Percentiles rank a stretch among this genome's conserved stretches.
Conservation (phyloP, 2,113 vertebrate genomes). For the Haliaeetus leucogaster region DNA sequence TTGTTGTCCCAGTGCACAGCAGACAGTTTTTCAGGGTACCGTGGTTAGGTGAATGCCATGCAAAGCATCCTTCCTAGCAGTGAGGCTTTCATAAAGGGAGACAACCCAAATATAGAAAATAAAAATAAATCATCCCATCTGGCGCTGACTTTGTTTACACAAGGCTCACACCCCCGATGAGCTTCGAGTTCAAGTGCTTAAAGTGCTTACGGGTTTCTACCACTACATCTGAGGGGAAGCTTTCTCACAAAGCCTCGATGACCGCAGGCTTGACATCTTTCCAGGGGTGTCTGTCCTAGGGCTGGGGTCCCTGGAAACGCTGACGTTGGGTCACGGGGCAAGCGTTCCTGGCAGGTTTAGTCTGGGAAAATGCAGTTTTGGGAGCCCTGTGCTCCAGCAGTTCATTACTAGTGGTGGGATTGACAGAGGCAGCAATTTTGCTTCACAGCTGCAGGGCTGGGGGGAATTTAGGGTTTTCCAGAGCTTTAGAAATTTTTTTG, state of each 20-base stretch:
- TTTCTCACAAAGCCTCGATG: slow-evolving; percentile 47
- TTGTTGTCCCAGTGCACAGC: not conserved
- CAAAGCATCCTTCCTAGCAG: not conserved
- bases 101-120: slow-evolving; percentile 36
- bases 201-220: not conserved
- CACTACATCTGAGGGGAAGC: not conserved
- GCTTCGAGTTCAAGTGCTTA: not conserved
- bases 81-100: not conserved
- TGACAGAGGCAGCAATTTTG: slow-evolving; percentile 26
- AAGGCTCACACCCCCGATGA: slow-evolving; percentile 3
- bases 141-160: not conserved
- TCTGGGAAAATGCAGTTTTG: slow-evolving; percentile 54
- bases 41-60: not conserved
- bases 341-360: slow-evolving; percentile 54
- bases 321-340: not conserved
- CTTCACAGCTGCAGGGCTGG: slow-evolving; percentile 51
- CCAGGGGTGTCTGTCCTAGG: slow-evolving; percentile 29
- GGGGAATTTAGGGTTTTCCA: slow-evolving; percentile 46
- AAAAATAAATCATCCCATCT: slow-evolving; percentile 33
- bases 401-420: slow-evolving; percentile 17
- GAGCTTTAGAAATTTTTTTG: not conserved
- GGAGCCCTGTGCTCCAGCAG: slow-evolving; percentile 43
- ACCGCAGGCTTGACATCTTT: slow-evolving; percentile 46
- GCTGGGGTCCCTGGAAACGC: slow-evolving; percentile 33
- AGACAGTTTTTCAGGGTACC: not conserved